phyloP scores from a whole-genome alignment of 2,797 vertebrate species.

The Myotis planiceps region DNA sequence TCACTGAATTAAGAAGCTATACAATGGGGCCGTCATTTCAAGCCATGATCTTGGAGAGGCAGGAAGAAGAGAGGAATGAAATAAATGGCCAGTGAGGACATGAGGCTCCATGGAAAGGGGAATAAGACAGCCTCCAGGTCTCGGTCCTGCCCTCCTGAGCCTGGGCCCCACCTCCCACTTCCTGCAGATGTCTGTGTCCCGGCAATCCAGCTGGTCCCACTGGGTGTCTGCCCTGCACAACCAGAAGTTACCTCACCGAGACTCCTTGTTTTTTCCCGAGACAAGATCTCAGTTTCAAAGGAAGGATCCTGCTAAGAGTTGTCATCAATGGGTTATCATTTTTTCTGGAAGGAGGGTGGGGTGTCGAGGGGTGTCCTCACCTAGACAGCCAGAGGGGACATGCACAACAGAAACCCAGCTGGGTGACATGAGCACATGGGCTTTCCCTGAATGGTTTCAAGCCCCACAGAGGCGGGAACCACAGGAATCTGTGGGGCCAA shows the following conservation, averaged over 20 bases:
- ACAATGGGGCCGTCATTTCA: neutral
- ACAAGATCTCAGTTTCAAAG: neutral
- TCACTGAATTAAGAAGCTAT: neutral
- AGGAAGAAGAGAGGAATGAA: neutral
- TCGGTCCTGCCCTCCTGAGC: too few species aligned
- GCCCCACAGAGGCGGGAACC: neutral
- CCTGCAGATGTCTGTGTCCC: neutral
- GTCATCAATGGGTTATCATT: fast-evolving
- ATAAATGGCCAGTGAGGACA: neutral
- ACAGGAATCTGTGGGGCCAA: fast-evolving
- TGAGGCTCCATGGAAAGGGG: neutral
- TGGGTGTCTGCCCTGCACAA: neutral
- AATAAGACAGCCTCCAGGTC: neutral
- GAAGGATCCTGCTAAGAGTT: neutral
- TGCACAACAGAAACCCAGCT: fast-evolving
- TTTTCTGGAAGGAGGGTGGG: fast-evolving
- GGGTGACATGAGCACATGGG: fast-evolving
- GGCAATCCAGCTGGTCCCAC: neutral
- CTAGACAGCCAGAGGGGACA: fast-evolving
- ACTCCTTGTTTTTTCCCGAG: neutral
- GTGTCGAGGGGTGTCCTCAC: fast-evolving
- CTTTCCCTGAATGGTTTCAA: neutral
- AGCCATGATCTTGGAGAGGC: neutral
- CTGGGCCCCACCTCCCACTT: neutral
- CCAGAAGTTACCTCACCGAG: neutral